Evolutionary conservation across 2,888 invertebrate species (phyloP).

Genomic region (Cataglyphis rosenhaueri): DNA sequence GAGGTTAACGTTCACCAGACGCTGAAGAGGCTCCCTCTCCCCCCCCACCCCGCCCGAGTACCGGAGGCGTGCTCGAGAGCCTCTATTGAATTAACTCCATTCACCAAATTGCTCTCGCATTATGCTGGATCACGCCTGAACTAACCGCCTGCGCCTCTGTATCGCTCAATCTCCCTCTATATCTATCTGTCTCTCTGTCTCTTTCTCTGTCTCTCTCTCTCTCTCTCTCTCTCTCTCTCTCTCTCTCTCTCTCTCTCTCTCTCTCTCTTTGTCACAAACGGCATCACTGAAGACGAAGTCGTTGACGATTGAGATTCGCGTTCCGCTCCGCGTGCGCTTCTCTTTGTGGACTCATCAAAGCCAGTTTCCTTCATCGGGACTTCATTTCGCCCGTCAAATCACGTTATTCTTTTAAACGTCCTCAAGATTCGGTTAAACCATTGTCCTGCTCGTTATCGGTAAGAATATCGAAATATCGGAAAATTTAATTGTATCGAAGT

Average conservation of each 20-base stretch:
- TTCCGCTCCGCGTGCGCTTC: constrained; percentile 50
- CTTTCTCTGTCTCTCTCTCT: constrained; percentile 4
- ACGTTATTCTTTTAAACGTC: constrained; percentile 22
- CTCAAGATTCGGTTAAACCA: constrained; percentile 31
- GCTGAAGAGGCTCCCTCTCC: constrained; percentile 38
- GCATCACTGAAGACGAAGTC: constrained; percentile 56
- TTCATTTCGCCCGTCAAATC: not conserved
- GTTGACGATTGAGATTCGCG: constrained; percentile 72
- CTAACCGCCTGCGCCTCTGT: constrained; percentile 68
- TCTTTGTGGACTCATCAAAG: constrained; percentile 39
- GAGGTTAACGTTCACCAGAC: constrained; percentile 72
- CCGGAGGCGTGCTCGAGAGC: constrained; percentile 76
- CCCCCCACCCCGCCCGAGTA: constrained; percentile 51
- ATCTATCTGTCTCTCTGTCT: not conserved
- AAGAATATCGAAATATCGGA: constrained; percentile 49
- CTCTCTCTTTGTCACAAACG: constrained; percentile 67
- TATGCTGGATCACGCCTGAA: constrained; percentile 79
- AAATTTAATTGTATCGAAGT: constrained; percentile 48
- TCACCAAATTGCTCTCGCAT: constrained; percentile 80
- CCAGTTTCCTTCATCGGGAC: constrained; percentile 35
- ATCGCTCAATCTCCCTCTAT: constrained; percentile 54
- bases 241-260: constrained; percentile 18
- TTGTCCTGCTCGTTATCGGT: constrained; percentile 23
- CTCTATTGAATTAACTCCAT: constrained; percentile 80
- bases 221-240: constrained; percentile 23